phyloP scores from a whole-genome alignment of 1,140 invertebrate genomes.

The Temnothorax longispinosus region DNA sequence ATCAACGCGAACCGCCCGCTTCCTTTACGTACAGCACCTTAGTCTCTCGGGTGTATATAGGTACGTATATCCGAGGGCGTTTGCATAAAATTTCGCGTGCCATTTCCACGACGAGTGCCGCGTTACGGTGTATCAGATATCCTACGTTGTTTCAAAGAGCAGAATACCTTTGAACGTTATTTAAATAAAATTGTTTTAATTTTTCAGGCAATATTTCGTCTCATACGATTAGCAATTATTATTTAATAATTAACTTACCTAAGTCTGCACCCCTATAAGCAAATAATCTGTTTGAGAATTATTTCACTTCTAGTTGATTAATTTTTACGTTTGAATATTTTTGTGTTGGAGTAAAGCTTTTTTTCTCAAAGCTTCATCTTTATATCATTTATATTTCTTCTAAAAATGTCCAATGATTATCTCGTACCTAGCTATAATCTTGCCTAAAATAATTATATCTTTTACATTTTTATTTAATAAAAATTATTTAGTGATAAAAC shows the following conservation, averaged over 20 bases:
- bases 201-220: background rate
- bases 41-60: background rate
- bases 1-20: slow-evolving; percentile 27
- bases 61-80: background rate
- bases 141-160: background rate
- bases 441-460: background rate
- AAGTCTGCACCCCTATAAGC: background rate
- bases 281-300: background rate
- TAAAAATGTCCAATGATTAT: background rate
- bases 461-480: background rate
- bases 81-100: slow-evolving; percentile 62
- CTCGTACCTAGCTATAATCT: background rate
- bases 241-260: background rate
- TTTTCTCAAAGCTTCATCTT: background rate
- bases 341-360: background rate
- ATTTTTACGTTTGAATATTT: background rate
- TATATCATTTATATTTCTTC: background rate
- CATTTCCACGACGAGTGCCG: slow-evolving; percentile 33
- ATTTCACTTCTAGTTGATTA: background rate
- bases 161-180: background rate
- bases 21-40: background rate
- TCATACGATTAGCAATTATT: background rate
- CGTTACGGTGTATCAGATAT: slow-evolving; percentile 29
- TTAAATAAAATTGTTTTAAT: background rate
- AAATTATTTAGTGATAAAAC: background rate